A percentile compares a stretch with the other conserved stretches of the same genome.
Evolutionary conservation across 2,113 vertebrate species (phyloP).

Genomic region (Alectura lathami): DNA sequence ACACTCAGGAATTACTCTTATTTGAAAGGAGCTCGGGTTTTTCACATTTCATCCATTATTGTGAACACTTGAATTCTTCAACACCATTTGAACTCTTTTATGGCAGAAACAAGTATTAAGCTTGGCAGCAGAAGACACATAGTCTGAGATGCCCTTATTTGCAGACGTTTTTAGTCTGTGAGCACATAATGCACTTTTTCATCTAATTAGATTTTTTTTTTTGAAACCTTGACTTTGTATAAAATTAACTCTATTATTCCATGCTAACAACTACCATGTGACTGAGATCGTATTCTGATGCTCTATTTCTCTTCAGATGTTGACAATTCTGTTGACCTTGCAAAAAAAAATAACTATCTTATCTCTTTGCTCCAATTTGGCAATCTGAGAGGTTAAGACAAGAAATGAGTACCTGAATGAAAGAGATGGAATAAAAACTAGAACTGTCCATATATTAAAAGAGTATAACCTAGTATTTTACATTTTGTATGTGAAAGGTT

Average conservation of each 20-base stretch:
- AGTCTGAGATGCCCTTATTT: background rate
- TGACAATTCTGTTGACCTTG: background rate
- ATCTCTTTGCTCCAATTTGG: background rate
- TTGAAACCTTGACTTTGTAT: background rate
- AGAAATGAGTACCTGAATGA: background rate
- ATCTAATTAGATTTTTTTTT: background rate
- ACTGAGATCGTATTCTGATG: background rate
- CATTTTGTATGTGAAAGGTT: background rate
- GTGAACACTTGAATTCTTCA: background rate
- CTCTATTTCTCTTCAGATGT: background rate
- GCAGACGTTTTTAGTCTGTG: background rate
- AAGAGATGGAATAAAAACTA: background rate
- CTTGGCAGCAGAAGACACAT: background rate
- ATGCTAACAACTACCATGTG: background rate
- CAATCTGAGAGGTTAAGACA: background rate
- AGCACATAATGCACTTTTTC: rapidly evolving
- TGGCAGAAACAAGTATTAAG: background rate
- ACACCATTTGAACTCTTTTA: background rate
- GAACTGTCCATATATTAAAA: background rate
- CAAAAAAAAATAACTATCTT: background rate
- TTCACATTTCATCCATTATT: background rate
- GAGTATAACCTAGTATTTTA: background rate
- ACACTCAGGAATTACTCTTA: background rate
- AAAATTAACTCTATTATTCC: background rate
- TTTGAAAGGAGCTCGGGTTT: background rate